phyloP scores from a whole-genome alignment of 2,797 vertebrate species.

The Rallus crepitans region DNA sequence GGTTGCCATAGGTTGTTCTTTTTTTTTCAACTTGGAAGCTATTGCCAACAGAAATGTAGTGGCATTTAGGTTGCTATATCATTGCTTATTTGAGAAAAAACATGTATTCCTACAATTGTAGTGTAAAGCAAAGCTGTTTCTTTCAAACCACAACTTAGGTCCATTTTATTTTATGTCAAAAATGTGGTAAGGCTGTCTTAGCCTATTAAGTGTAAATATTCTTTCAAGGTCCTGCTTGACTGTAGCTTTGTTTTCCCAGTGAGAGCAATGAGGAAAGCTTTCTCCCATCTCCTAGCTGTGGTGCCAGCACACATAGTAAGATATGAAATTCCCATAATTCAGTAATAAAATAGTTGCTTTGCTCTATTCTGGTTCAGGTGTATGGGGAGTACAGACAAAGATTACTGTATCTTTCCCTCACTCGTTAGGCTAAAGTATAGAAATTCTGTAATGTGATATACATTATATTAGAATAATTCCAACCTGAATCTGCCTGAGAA shows the following conservation, averaged over 20 bases:
- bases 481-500: neutral
- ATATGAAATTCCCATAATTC: neutral
- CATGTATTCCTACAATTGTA: neutral
- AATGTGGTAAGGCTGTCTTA: neutral
- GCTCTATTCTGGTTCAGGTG: neutral
- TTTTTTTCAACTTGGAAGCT: neutral
- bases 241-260: neutral
- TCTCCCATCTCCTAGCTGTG: neutral
- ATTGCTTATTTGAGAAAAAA: neutral
- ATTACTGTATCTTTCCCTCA: accelerated
- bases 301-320: neutral
- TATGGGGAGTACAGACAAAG: neutral
- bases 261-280: neutral
- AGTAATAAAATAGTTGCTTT: neutral
- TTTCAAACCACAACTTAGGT: neutral
- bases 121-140: neutral
- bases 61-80: neutral
- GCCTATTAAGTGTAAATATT: neutral
- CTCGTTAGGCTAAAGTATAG: neutral
- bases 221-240: neutral
- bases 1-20: neutral
- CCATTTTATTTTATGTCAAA: neutral
- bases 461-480: neutral
- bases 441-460: neutral
- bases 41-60: neutral